Base-by-base conservation (phyloP, 1,140 invertebrate species). In the Parasteatoda tepidariorum region DNA sequence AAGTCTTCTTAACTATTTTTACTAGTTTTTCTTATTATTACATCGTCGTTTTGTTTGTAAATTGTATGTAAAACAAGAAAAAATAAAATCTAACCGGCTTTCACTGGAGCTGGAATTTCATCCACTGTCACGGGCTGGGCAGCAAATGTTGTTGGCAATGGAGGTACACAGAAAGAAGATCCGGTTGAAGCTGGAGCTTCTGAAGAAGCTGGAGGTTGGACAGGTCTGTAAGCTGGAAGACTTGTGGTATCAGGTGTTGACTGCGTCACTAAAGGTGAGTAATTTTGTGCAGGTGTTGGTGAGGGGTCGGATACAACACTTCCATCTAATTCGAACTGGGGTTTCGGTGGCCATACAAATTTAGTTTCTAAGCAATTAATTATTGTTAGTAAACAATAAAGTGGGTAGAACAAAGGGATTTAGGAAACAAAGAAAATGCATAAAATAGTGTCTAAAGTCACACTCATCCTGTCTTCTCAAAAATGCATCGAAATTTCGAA, bases 341-440 rank as follows among this genome's bases (percentile, higher is more conserved):
- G 33, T 84, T 85, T 86, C 6, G 73, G 74, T 85, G 92, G 92
- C 92, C 92, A 93, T 86, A 92, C 90, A 89, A 93, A 90, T 76
- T 87, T 88, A 11, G 87, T 78, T 48, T 85, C 86, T 79, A 41
- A 30, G 24, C 1, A n/a, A 55, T 68, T 76, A 22, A 22, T 5
- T 61, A 61, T 3, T 1, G 38, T 48, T 48, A 48, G 38, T 48
- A 48, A 48, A 11, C 48, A 71, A 48, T 71, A 48, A 71, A 71
- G 2, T 6, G 41, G n/a, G 22, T 48, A 15, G 26, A 54, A 22
- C 24, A 48, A 18, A 22, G 74, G 15, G 13, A 48, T 48, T 48
- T 48, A 57, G 62, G 41, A 55, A 24, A 41, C 30, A 31, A 28
- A 48, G 59, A 59, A 66, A 67, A n/a, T 68, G 48, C 15, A 28